phyloP scores from a whole-genome alignment of 2,888 invertebrate genomes.

The Desoria tigrina region DNA sequence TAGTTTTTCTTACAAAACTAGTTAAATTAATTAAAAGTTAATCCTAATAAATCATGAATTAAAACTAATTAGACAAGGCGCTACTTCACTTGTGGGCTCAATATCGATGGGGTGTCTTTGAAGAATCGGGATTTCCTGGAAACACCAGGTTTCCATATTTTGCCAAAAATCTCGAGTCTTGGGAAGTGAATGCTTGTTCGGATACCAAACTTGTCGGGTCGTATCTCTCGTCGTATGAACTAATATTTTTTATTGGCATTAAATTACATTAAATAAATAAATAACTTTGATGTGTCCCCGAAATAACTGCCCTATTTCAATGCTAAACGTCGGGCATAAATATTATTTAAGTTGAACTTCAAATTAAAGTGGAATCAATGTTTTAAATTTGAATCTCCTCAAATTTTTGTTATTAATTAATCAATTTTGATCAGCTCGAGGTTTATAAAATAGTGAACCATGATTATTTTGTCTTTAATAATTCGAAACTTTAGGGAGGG shows the following conservation, averaged over 20 bases:
- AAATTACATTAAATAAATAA: too few relatives aligned
- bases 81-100: conserved; percentile 18
- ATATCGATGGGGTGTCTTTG: conserved; percentile 22
- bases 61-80: conserved; percentile 13
- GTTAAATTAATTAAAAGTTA: background rate
- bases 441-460: too few relatives aligned
- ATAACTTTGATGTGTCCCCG: too few relatives aligned
- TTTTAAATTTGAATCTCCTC: conserved; percentile 3
- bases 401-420: background rate
- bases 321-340: background rate
- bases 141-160: conserved; percentile 18
- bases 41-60: background rate
- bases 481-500: background rate
- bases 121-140: conserved; percentile 3
- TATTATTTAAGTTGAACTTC: background rate
- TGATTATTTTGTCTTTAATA: too few relatives aligned
- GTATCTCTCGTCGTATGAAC: background rate
- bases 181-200: conserved; percentile 12
- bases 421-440: too few relatives aligned
- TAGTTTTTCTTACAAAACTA: too few relatives aligned
- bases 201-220: conserved; percentile 2
- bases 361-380: background rate
- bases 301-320: too few relatives aligned
- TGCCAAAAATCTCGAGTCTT: background rate
- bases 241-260: background rate